Evolutionary conservation across 1,140 invertebrate genomes (phyloP).

Genomic region (Pygmarrhopalites habei): DNA sequence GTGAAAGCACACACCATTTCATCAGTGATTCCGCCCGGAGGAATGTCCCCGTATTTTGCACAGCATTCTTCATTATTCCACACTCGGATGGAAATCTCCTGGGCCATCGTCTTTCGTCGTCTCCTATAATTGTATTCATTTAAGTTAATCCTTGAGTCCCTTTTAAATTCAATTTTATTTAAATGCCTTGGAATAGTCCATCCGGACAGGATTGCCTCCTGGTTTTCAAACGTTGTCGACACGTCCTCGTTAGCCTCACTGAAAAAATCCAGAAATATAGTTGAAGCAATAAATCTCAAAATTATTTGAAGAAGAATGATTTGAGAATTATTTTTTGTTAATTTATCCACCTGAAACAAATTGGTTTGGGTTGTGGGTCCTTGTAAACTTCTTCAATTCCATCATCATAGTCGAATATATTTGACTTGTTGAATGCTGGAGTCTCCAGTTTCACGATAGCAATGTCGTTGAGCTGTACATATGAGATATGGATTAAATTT

Average conservation of each 20-base stretch:
- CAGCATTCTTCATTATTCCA: slow-evolving; percentile 13
- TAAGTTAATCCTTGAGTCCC: no score
- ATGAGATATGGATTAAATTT: slow-evolving; percentile 23
- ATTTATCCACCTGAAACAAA: no score
- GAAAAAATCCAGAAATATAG: no score
- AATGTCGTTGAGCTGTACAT: slow-evolving; percentile 70
- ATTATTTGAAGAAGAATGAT: no score
- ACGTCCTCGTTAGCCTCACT: background rate
- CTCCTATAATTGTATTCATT: no score
- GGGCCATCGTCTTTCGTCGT: slow-evolving; percentile 3
- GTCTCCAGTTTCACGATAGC: slow-evolving; percentile 73
- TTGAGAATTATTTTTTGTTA: no score
- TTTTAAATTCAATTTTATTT: no score
- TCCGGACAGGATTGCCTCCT: slow-evolving; percentile 1
- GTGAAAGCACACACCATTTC: slow-evolving; percentile 14
- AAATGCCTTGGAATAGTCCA: slow-evolving; percentile 7
- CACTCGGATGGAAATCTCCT: slow-evolving; percentile 9
- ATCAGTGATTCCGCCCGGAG: slow-evolving; percentile 4
- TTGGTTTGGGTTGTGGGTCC: slow-evolving; percentile 3
- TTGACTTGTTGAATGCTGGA: slow-evolving; percentile 45
- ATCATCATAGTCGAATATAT: slow-evolving; percentile 6
- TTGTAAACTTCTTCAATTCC: background rate
- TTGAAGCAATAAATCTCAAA: no score
- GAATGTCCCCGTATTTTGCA: slow-evolving; percentile 12
- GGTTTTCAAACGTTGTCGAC: slow-evolving; percentile 1